A percentile compares a stretch with the other conserved stretches of the same genome.
phyloP scores from a whole-genome alignment of 30 jellyfish, hydroid and myxozoan genomes.

The Phacellophora camtschatica region DNA sequence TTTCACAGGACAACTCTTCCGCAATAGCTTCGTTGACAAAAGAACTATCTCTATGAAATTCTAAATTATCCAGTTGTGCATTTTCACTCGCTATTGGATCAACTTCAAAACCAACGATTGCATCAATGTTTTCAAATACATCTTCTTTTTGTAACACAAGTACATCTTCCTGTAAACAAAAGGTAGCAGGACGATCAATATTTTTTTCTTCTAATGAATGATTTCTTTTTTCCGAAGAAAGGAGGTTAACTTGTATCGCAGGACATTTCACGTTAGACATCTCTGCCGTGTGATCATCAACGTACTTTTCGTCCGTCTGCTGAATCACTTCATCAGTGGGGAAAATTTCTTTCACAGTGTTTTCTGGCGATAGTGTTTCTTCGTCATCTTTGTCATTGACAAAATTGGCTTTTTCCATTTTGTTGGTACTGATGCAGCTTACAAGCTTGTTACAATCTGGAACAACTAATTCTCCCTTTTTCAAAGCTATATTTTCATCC shows the following conservation, averaged over 20 bases:
- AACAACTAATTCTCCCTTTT: neutral
- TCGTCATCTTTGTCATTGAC: neutral
- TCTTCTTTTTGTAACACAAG: too few species aligned
- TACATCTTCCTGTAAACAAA: too few species aligned
- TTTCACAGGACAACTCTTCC: conserved; percentile 20
- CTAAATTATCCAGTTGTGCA: neutral
- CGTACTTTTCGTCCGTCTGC: too few species aligned
- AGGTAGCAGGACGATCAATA: too few species aligned
- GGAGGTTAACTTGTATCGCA: too few species aligned
- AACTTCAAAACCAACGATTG: neutral
- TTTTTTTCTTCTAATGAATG: too few species aligned
- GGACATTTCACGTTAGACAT: too few species aligned
- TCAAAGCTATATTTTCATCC: neutral
- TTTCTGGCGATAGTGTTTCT: neutral
- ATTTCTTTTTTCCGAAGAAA: too few species aligned
- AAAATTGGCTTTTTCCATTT: neutral
- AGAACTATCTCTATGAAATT: conserved; percentile 26
- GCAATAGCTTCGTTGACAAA: conserved; percentile 37
- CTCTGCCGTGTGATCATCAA: too few species aligned
- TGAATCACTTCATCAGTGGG: too few species aligned
- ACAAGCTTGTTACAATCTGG: neutral
- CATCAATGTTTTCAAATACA: too few species aligned
- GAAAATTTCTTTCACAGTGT: too few species aligned
- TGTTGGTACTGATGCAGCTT: neutral
- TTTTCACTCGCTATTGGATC: neutral